Conservation (phyloP, 2,888 invertebrate genomes). For the Chaetogeoica ovagalla region DNA sequence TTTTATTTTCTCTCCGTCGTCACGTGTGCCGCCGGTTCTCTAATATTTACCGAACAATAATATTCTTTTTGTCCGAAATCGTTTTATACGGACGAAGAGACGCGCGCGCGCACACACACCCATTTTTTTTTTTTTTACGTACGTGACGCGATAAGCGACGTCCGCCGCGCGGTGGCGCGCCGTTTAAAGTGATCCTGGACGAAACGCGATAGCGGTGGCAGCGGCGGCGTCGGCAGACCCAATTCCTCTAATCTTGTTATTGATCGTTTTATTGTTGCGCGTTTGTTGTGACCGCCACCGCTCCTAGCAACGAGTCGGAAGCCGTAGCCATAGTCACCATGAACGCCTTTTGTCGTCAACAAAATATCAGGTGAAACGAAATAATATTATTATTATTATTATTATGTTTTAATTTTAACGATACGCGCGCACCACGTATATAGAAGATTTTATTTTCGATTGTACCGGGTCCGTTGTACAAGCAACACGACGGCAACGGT, state of each 20-base stretch:
- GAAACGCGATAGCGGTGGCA: conserved; percentile 2
- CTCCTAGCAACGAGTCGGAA: conserved; percentile 55
- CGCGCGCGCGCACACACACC: not conserved
- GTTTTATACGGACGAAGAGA: not conserved
- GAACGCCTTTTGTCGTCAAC: conserved; percentile 56
- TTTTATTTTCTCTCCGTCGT: too few species aligned
- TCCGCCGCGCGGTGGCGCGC: conserved; percentile 15
- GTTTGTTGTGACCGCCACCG: conserved; percentile 51
- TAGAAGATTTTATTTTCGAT: not conserved
- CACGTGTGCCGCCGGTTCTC: too few species aligned
- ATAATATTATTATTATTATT: not conserved
- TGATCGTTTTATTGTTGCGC: conserved; percentile 53
- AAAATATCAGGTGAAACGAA: conserved; percentile 54
- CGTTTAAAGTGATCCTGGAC: conserved; percentile 28
- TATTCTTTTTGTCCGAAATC: not conserved
- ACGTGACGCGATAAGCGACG: conserved; percentile 11
- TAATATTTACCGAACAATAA: not conserved
- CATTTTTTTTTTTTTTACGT: not conserved
- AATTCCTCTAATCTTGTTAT: conserved; percentile 50
- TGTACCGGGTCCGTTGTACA: not conserved
- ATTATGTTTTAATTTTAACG: too few species aligned
- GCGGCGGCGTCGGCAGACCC: conserved; percentile 12
- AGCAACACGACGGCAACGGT: not conserved
- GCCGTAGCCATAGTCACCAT: conserved; percentile 58
- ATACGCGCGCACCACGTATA: not conserved